Percentiles rank a stretch among this genome's conserved stretches.
These are phyloP conservation scores for Axis porcinus DNA, from an alignment of 2,113 vertebrate species.

Conservation along the genomic window DNA sequence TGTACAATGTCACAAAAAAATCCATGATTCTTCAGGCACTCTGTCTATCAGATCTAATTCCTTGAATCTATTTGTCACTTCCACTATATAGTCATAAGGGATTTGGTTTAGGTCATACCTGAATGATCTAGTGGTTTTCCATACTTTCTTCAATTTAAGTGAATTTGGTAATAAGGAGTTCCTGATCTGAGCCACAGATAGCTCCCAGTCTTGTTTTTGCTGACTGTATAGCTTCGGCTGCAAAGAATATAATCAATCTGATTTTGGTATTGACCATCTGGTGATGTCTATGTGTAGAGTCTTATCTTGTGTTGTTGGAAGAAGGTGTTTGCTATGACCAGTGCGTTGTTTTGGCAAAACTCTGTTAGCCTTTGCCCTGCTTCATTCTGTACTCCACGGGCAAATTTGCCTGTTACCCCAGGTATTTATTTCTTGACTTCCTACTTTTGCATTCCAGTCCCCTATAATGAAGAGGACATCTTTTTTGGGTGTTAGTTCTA, in stretches of 20 bases:
- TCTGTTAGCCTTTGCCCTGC: background rate
- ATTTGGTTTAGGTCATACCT: background rate
- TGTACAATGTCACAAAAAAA: accelerated
- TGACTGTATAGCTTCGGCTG: accelerated
- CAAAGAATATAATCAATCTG: background rate
- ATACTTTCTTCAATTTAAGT: background rate
- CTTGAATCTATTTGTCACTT: background rate
- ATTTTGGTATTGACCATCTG: accelerated
- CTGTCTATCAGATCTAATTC: background rate
- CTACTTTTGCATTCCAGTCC: background rate
- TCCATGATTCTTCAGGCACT: background rate
- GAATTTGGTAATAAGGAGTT: background rate
- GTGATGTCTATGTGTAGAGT: background rate
- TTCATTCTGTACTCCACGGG: background rate
- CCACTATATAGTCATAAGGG: background rate
- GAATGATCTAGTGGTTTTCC: background rate
- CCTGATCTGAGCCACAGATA: background rate
- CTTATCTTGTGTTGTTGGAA: background rate
- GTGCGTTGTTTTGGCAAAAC: background rate
- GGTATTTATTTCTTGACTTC: background rate
- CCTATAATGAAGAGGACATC: background rate
- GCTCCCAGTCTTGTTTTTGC: background rate
- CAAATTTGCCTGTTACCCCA: background rate
- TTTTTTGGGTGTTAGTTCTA: background rate
- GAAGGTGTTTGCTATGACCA: background rate